Evolutionary conservation across 2,113 vertebrate species (phyloP).

Genomic region (Motacilla alba): DNA sequence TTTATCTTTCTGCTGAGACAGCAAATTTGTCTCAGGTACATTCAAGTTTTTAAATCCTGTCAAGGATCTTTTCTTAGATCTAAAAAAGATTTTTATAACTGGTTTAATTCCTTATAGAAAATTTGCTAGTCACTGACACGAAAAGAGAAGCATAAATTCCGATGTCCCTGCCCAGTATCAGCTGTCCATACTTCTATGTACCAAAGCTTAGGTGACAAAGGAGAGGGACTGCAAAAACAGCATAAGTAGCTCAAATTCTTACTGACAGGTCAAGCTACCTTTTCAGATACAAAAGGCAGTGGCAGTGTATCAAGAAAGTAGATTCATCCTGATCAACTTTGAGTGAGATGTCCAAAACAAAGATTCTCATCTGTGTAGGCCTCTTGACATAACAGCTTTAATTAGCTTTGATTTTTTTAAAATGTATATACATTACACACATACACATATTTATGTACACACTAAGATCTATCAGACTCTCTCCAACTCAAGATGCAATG

Average conservation of each 20-base stretch:
- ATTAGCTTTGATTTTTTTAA: background rate
- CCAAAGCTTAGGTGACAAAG: background rate
- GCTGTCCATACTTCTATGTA: background rate
- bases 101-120: background rate
- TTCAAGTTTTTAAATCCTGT: background rate
- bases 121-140: background rate
- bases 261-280: background rate
- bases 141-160: background rate
- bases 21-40: background rate
- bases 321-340: background rate
- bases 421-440: background rate
- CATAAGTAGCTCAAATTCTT: background rate
- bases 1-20: background rate
- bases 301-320: background rate
- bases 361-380: background rate
- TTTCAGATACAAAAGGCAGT: background rate
- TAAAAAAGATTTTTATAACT: background rate
- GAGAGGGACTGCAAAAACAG: background rate
- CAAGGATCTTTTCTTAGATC: background rate
- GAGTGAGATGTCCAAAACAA: background rate
- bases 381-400: background rate
- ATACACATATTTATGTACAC: background rate
- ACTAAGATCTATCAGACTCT: background rate
- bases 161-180: background rate
- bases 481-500: background rate